A percentile compares a stretch with the other conserved stretches of the same genome.
Evolutionary conservation across 2,113 vertebrate species (phyloP).

Genomic region (Aspiorhynchus laticeps): DNA sequence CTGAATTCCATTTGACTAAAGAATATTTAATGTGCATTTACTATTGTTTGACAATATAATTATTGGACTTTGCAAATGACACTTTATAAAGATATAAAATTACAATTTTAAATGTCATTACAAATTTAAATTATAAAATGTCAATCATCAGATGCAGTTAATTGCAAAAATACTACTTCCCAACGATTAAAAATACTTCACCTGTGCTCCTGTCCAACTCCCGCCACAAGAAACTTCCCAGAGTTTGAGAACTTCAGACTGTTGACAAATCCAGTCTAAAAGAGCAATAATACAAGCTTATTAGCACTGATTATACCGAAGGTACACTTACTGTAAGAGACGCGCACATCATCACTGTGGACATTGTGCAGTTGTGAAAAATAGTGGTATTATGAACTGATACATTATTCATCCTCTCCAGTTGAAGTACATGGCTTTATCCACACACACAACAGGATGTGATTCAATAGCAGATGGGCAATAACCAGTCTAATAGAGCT

Average conservation of each 20-base stretch:
- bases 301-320: not conserved
- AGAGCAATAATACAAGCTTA: not conserved
- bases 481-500: not conserved
- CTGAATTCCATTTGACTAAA: not conserved
- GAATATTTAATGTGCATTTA: not conserved
- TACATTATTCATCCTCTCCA: slow-evolving; percentile 16
- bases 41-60: not conserved
- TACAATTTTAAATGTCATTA: not conserved
- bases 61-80: not conserved
- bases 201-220: slow-evolving; percentile 96
- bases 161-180: not conserved
- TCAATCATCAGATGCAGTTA: not conserved
- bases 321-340: not conserved
- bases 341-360: not conserved
- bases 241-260: slow-evolving; percentile 90
- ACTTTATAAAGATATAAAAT: not conserved
- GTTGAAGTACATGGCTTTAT: not conserved
- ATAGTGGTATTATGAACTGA: not conserved
- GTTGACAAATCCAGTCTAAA: slow-evolving; percentile 88
- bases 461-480: not conserved
- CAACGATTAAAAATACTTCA: slow-evolving; percentile 58
- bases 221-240: slow-evolving; percentile 90
- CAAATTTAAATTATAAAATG: not conserved
- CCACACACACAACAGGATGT: not conserved
- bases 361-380: not conserved